Evolutionary conservation across 1,140 invertebrate genomes (phyloP), one percentile per base, ranked within the genome.

Genomic region (Monochamus saltuarius): DNA sequence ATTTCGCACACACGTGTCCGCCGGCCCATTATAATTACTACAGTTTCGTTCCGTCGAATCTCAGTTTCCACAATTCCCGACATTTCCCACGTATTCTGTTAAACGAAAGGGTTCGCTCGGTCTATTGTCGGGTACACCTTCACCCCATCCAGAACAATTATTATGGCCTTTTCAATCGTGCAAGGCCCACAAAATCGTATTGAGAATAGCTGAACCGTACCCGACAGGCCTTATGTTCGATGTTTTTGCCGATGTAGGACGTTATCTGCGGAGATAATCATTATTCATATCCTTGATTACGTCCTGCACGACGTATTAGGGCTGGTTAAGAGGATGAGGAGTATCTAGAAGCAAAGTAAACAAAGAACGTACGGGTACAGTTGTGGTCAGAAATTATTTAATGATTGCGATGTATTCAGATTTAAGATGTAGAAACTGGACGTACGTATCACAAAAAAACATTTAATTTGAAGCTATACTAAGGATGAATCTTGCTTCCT

Each of bases 111-210:
- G 49, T 51, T 51, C 29, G 22, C 22, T 6, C 22, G 22, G 22
- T 9, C 49, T 51, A 51, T 51, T 51, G 49, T 51, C 36, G 35
- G 9, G 29, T 51, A 51, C 49, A 51, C 49, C 49, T 51, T 51
- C 16, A 37, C 49, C 49, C 49, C 14, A 51, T 51, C 7, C 49
- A 29, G 2, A 29, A 29, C 49, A 51, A 51, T 51, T 51, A 51
- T 51, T 36, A 13, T 11, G 49, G 36, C 49, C 49, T 35, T 51
- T 51, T 51, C 16, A 51, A 13, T 51, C 13, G 49, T 14, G 49
- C 16, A 29, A 29, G 22, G 22, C 22, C 22, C 22, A 29, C 22
- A 29, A 29, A 29, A 29, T 22, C 22, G 49, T 22, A n/a, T 51
- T 51, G 49, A 38, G 36, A 51, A 51, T 35, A 36, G 34, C 22